A percentile compares a stretch with the other conserved stretches of the same genome.
Conservation (phyloP, 2,797 vertebrate genomes). For the Erethizon dorsatum region DNA sequence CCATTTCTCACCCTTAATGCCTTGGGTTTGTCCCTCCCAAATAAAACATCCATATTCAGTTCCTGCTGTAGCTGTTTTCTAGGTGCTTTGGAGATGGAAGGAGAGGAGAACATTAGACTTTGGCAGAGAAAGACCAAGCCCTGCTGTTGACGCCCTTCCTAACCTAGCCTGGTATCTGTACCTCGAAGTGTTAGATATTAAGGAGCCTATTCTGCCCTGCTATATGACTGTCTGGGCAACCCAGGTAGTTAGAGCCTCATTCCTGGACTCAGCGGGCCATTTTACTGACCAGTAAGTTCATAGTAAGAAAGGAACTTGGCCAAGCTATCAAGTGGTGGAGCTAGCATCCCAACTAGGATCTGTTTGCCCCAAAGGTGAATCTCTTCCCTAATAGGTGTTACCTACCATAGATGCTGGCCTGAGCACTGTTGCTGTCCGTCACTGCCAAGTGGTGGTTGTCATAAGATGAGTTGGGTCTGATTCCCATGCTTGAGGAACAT, state of each 20-base stretch:
- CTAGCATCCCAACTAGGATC: neutral
- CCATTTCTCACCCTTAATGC: neutral
- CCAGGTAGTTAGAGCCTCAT: neutral
- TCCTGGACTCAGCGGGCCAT: neutral
- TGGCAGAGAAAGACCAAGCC: neutral
- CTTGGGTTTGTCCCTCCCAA: neutral
- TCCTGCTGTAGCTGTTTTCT: slow-evolving; percentile 30
- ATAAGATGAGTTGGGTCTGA: neutral
- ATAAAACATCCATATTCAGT: slow-evolving; percentile 60
- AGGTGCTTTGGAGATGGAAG: neutral
- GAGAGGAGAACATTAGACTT: neutral
- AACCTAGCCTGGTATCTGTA: neutral
- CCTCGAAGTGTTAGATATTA: neutral
- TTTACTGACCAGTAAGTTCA: slow-evolving; percentile 1
- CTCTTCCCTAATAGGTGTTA: neutral
- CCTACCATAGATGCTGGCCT: neutral
- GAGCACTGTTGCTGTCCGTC: neutral
- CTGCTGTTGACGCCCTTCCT: neutral
- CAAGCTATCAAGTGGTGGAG: neutral
- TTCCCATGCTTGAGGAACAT: neutral
- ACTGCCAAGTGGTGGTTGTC: neutral
- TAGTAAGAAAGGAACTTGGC: neutral
- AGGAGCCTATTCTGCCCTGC: neutral
- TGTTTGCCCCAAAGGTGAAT: neutral
- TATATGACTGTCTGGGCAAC: neutral